Conservation (phyloP, 2,797 vertebrate species). For the Xyrichtys novacula region DNA sequence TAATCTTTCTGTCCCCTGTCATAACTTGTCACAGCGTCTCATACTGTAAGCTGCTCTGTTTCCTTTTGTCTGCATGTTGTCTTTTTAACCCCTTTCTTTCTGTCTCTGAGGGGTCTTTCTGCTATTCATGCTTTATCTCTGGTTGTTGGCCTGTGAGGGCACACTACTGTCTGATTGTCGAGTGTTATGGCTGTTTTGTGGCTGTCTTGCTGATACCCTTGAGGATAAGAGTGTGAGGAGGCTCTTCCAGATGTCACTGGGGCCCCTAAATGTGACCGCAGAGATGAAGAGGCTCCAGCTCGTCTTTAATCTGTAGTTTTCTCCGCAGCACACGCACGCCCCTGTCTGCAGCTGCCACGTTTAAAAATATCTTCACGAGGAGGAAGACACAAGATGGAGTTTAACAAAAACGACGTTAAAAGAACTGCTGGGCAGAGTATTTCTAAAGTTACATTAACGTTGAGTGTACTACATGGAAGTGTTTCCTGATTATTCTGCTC, state of each 20-base stretch:
- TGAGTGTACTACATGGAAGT: no score
- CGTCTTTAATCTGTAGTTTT: conserved; percentile 12
- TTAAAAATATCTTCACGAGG: no score
- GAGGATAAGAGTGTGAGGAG: conserved; percentile 22
- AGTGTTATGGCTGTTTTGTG: conserved; percentile 52
- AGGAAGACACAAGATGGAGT: no score
- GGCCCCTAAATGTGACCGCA: conserved; percentile 26
- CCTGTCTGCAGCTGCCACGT: conserved; percentile 32
- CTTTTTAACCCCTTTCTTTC: conserved; percentile 22
- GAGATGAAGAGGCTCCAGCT: conserved; percentile 32
- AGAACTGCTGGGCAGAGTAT: no score
- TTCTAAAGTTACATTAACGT: no score
- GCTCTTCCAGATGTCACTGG: conserved; percentile 11
- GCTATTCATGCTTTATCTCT: neutral
- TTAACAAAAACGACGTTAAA: no score
- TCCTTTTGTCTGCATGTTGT: neutral
- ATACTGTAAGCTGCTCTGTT: neutral
- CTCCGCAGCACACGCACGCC: neutral
- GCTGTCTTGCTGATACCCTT: conserved; percentile 12
- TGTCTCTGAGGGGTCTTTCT: neutral
- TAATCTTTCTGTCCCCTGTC: conserved; percentile 43
- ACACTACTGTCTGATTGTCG: neutral
- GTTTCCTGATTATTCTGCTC: no score
- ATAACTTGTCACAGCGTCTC: conserved; percentile 30
- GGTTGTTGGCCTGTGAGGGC: conserved; percentile 17